Conservation (phyloP, 2,113 vertebrate genomes). For the Agapornis roseicollis region DNA sequence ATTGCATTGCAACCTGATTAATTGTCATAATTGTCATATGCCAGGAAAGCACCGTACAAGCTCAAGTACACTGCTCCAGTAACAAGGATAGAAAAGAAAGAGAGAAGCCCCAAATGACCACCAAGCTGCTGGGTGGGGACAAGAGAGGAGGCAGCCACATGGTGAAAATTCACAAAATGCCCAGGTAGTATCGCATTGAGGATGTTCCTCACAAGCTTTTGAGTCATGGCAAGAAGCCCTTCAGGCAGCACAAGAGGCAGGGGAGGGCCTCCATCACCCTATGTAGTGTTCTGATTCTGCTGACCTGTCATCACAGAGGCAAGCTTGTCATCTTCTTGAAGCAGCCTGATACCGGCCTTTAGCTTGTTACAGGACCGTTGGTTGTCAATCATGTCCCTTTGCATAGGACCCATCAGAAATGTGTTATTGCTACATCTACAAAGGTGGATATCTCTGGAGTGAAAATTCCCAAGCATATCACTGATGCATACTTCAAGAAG, state of each 20-base stretch:
- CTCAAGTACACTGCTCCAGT: constrained; percentile 86
- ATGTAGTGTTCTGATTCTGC: constrained; percentile 89
- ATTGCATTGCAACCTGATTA: not conserved
- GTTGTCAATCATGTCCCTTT: constrained; percentile 89
- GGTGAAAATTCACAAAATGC: constrained; percentile 94
- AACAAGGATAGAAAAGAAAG: constrained; percentile 94
- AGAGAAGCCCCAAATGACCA: constrained; percentile 76
- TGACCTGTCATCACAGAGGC: constrained; percentile 92
- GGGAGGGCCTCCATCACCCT: constrained; percentile 88
- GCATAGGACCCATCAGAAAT: constrained; percentile 95
- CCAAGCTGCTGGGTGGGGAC: constrained; percentile 92
- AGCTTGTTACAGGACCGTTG: constrained; percentile 92
- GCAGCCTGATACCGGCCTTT: constrained; percentile 89
- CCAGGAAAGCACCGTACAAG: constrained; percentile 91
- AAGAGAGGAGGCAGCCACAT: constrained; percentile 93
- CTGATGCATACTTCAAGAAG: constrained; percentile 95
- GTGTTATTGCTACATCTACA: constrained; percentile 93
- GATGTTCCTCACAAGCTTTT: constrained; percentile 90
- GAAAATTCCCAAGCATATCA: constrained; percentile 90
- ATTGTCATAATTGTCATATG: constrained; percentile 25
- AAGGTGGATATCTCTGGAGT: constrained; percentile 88
- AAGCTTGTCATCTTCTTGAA: constrained; percentile 97
- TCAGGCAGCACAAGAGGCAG: constrained; percentile 87
- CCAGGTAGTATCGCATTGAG: constrained; percentile 95
- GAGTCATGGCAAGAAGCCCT: constrained; percentile 93